Evolutionary conservation across 2,113 vertebrate genomes (phyloP), one percentile per base, ranked within the genome.

Genomic region (Prochilodus magdalenae): DNA sequence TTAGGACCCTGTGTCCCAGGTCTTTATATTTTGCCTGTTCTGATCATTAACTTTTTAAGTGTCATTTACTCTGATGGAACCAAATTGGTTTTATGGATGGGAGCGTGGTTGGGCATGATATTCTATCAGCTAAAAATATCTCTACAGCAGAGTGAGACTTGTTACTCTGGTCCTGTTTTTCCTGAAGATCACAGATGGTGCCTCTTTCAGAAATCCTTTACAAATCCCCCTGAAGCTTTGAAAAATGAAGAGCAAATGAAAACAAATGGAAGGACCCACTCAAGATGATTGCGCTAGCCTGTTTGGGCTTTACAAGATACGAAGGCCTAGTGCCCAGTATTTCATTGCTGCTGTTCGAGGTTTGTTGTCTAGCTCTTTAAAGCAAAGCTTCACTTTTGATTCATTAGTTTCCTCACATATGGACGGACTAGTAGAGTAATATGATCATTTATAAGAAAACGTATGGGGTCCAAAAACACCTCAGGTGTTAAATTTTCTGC

Each of bases 31-130:
- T 36, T 70, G 11, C 24, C 66, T n/a, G 33, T 70, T 70, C 66
- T 70, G 10, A 70, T 36, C 66, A 65, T 65, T 84, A 87, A 90
- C 82, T 83, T 18, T 73, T 72, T 71, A 86, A 93, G 89, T 89
- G 85, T 88, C 86, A 89, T 91, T 91, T 90, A 69, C 36, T 75
- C 73, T 85, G 84, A 91, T 83, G 87, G 90, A 89, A 90, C 86
- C 79, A 89, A 89, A 92, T 88, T 90, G 86, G 89, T 92, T 91
- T 89, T 44, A 70, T 66, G 82, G 79, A 86, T 74, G 79, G 77
- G 85, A 88, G 81, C 73, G 73, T 90, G 86, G 62, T 72, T 85
- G 59, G 73, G 78, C 63, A 81, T 88, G 83, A 86, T 67, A 63
- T 75, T 63, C 79, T 89, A 60, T 11, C 2, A 27, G 62, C 84